Percentiles rank a stretch among this genome's conserved stretches.
Evolutionary conservation across 92 coral and sea anemone genomes (phyloP).

Genomic region (Muricea muricata): DNA sequence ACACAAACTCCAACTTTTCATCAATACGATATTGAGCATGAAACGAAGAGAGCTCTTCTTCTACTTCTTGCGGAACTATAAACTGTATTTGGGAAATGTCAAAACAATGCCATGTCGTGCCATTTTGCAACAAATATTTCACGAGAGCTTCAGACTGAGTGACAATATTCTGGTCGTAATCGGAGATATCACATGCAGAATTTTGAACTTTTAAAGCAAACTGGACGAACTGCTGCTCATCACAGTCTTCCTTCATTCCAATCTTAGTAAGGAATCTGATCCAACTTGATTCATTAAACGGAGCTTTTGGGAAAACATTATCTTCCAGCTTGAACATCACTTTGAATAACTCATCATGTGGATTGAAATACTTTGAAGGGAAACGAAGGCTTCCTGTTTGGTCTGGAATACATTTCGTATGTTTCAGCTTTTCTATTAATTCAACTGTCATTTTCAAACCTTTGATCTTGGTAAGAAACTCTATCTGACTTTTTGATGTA

Average conservation of each 20-base stretch:
- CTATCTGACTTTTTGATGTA: background rate
- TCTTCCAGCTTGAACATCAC: background rate
- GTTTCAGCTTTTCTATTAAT: background rate
- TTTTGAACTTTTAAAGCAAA: constrained; percentile 18
- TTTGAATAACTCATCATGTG: constrained; percentile 16
- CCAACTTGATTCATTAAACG: constrained; percentile 9
- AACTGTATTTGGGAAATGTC: background rate
- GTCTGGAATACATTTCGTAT: background rate
- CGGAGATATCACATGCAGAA: background rate
- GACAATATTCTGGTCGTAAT: background rate
- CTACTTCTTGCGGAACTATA: constrained; percentile 20
- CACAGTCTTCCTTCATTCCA: constrained; percentile 19
- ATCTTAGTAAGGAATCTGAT: constrained; percentile 1
- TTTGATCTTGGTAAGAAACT: background rate
- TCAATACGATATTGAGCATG: background rate
- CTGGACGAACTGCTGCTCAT: constrained; percentile 5
- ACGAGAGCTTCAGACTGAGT: constrained; percentile 40
- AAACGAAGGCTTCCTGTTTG: constrained; percentile 7
- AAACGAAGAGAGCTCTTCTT: background rate
- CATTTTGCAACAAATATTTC: background rate
- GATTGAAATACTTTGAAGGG: background rate
- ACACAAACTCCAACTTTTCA: constrained; percentile 4
- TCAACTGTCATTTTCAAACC: background rate
- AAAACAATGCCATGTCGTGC: background rate
- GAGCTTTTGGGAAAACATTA: background rate